A percentile compares a stretch with the other conserved stretches of the same genome.
These are phyloP conservation scores for Noctuana brunneofusca DNA, from an alignment of 2,888 invertebrate genomes.

Conservation along the genomic window DNA sequence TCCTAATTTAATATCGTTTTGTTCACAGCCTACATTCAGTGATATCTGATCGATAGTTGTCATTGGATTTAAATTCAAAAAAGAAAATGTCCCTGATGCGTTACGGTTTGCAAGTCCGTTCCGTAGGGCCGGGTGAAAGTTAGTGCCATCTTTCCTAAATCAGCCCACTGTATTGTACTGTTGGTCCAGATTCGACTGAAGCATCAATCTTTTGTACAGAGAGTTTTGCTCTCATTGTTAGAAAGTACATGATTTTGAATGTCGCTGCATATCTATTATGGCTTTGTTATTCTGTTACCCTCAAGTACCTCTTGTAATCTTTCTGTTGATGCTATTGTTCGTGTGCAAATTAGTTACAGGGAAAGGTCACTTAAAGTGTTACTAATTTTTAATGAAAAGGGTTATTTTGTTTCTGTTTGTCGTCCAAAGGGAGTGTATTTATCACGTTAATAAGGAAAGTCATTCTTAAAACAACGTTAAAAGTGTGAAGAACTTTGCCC, in stretches of 20 bases:
- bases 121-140: conserved; percentile 77
- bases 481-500: too few relatives aligned
- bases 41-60: conserved; percentile 31
- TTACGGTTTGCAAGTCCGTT: conserved; percentile 48
- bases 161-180: conserved; percentile 60
- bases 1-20: conserved; percentile 17
- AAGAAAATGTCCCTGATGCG: conserved; percentile 54
- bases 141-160: conserved; percentile 65
- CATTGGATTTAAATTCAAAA: conserved; percentile 38
- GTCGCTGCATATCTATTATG: conserved; percentile 38
- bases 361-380: conserved; percentile 25
- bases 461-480: not conserved
- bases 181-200: conserved; percentile 63
- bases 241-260: conserved; percentile 50
- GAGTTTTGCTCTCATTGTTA: conserved; percentile 57
- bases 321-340: conserved; percentile 28
- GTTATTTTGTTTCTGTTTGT: conserved; percentile 23
- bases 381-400: conserved; percentile 23
- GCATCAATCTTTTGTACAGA: conserved; percentile 64
- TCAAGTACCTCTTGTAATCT: conserved; percentile 35
- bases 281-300: conserved; percentile 38
- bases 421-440: not conserved
- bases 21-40: conserved; percentile 18
- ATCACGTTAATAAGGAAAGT: not conserved
- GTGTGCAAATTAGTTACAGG: conserved; percentile 28